Percentiles rank a stretch among this genome's conserved stretches.
phyloP scores from a whole-genome alignment of 2,888 invertebrate species.

The Nasonovia ribisnigri region DNA sequence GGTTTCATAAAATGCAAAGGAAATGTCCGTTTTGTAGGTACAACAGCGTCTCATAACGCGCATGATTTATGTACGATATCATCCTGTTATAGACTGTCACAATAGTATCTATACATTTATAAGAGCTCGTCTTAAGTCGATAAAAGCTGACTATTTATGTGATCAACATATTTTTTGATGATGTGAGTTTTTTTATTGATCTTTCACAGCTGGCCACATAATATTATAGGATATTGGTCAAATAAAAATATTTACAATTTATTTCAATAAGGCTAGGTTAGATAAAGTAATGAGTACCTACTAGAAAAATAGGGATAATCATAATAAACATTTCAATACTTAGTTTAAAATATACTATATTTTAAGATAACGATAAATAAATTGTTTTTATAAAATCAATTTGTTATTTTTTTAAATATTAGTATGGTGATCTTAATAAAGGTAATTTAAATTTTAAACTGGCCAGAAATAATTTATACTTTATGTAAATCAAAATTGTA shows the following conservation, averaged over 20 bases:
- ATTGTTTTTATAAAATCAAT: too few species aligned
- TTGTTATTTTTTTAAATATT: not conserved
- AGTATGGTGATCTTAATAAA: not conserved
- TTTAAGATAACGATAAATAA: too few species aligned
- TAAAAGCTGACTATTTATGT: not conserved
- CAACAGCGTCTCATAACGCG: not conserved
- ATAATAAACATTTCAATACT: too few species aligned
- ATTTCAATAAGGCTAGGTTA: too few species aligned
- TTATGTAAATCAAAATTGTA: not conserved
- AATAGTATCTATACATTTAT: not conserved
- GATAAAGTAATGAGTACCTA: too few species aligned
- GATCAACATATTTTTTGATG: not conserved
- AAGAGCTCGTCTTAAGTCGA: too few species aligned
- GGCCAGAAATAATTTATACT: not conserved
- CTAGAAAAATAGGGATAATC: too few species aligned
- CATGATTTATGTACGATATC: not conserved
- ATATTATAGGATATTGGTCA: too few species aligned
- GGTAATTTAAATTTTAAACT: not conserved
- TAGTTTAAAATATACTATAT: too few species aligned
- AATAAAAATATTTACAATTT: too few species aligned
- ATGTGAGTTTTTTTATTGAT: too few species aligned
- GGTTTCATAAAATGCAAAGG: not conserved
- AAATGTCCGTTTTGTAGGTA: not conserved
- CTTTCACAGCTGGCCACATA: too few species aligned
- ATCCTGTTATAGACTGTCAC: not conserved